Base-by-base conservation (phyloP, 2,888 invertebrate species). In the Abrostola tripartita region DNA sequence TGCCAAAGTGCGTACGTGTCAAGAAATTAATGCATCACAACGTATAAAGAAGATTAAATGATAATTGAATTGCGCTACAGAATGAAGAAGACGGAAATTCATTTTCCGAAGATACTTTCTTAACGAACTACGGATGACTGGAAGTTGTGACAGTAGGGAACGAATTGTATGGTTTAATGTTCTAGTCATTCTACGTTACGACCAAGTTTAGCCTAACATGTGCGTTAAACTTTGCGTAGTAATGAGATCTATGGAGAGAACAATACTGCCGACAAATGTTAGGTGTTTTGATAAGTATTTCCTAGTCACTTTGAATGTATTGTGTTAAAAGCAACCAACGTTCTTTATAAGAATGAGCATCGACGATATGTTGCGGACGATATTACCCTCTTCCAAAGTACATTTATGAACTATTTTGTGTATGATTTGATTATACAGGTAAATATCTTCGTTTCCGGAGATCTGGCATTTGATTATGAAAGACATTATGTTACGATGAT, bases 1-100 rank as follows among this genome's bases (percentile, higher is more conserved):
- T 70, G 60, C 63, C 40, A 42, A 52, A 52, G 37, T 24, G 10
- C 14, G n/a, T 38, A 49, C 42, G 55, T 37, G 56, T 60, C 40
- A 9, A 41, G 41, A 69, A 64, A 56, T 61, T 14, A 35, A 11
- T 14, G 49, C 24, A 5, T 6, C 35, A 49, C 35, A 6, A 50
- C 9, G 9, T 14, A 6, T 9, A 14, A 14, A 47, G 44, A 24
- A 47, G 24, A 47, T 47, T 47, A 24, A 47, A 47, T 47, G 44
- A 47, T 14, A 47, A 47, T 14, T 14, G 24, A 24, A 24, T 24
- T 47, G 14, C 44, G 44, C 9, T 47, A 24, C 44, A 47, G 24
- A 47, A 47, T 24, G 14, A 35, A n/a, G 14, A 35, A n/a, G 5
- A 50, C 11, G 50, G n/a, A 50, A 50, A 50, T 9, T 50, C 24